These are phyloP conservation scores for Coluber constrictor DNA, from an alignment of 2,797 vertebrate genomes.

Conservation along the genomic window DNA sequence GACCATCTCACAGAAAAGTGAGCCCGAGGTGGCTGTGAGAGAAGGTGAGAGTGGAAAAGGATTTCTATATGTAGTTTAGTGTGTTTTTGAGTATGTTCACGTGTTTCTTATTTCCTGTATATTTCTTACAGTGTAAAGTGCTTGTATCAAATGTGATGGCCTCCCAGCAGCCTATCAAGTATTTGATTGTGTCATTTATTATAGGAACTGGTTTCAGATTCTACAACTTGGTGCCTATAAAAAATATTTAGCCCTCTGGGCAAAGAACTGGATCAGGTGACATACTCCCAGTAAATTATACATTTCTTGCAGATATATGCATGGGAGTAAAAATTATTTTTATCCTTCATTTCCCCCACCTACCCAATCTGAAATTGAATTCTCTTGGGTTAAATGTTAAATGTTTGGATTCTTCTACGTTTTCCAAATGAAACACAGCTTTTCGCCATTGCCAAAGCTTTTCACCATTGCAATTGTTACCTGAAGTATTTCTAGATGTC, in stretches of 20 bases:
- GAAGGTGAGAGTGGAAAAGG: conserved; percentile 77
- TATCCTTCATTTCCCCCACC: background rate
- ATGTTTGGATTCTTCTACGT: background rate
- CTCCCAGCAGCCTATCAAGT: background rate
- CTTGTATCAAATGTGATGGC: fast-evolving
- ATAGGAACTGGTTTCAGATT: background rate
- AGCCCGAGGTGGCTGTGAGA: conserved; percentile 72
- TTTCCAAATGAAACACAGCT: background rate
- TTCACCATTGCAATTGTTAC: conserved; percentile 10
- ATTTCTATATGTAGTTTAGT: conserved; percentile 6
- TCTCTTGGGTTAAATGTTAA: background rate
- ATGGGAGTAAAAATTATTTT: conserved; percentile 7
- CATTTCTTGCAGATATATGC: conserved; percentile 10
- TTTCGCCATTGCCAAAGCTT: background rate
- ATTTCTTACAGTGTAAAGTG: conserved; percentile 5
- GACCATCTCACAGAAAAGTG: conserved; percentile 80
- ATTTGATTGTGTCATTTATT: background rate
- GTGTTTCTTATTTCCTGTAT: conserved; percentile 25
- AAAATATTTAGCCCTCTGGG: background rate
- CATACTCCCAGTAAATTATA: background rate
- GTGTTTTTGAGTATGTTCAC: conserved; percentile 53
- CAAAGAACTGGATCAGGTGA: background rate
- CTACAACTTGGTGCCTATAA: background rate
- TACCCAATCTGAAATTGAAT: background rate
- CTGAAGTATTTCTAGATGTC: conserved; percentile 8